phyloP scores from a whole-genome alignment of 2,888 invertebrate genomes.

The Drosophila phalerata region DNA sequence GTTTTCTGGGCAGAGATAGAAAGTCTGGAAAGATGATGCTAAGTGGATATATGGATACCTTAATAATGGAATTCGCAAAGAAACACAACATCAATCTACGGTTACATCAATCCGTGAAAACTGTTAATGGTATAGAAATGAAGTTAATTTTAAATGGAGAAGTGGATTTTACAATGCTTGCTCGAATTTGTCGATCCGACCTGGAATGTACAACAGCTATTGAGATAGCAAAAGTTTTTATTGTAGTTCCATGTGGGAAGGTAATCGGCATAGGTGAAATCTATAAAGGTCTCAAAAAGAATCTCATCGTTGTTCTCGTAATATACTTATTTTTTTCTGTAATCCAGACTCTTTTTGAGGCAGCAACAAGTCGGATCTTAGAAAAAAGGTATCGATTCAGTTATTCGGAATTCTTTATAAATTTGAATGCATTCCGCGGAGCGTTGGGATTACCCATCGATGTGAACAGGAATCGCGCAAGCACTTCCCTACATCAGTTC shows the following conservation, averaged over 20 bases:
- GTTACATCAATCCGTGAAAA: not conserved
- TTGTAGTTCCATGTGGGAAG: constrained; percentile 46
- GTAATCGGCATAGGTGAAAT: constrained; percentile 25
- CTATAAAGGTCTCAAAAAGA: not conserved
- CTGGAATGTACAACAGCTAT: not conserved
- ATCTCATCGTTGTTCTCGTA: constrained; percentile 19
- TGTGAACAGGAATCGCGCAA: constrained; percentile 2
- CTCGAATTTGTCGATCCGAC: too few relatives aligned
- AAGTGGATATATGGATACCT: not conserved
- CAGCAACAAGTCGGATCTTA: not conserved
- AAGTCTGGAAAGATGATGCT: not conserved
- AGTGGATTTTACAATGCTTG: constrained; percentile 26
- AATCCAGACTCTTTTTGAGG: constrained; percentile 23
- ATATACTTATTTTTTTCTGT: constrained; percentile 33
- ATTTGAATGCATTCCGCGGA: constrained; percentile 27
- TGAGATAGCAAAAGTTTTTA: not conserved
- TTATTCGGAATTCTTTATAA: constrained; percentile 21
- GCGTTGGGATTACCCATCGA: constrained; percentile 38
- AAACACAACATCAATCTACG: constrained; percentile 16
- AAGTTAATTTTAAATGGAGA: not conserved
- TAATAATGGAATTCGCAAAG: constrained; percentile 12
- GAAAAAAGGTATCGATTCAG: not conserved
- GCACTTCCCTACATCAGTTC: constrained; percentile 34
- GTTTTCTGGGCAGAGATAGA: not conserved
- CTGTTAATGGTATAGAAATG: not conserved